A percentile compares a stretch with the other conserved stretches of the same genome.
These are phyloP conservation scores for Exaiptasia diaphana DNA, from an alignment of 64 coral and sea anemone species.

Conservation along the genomic window DNA sequence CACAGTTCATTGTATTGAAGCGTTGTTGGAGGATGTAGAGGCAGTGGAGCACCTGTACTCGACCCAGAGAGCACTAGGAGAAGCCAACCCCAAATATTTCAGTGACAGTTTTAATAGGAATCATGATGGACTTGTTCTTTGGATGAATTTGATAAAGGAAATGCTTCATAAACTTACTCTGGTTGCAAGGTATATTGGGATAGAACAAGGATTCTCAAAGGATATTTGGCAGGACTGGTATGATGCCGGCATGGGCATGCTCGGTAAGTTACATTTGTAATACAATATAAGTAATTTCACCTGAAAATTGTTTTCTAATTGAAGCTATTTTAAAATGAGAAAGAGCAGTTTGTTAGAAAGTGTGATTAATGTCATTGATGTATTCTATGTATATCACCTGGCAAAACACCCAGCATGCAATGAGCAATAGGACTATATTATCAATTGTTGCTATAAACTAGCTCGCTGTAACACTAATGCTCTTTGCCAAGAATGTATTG, in stretches of 20 bases:
- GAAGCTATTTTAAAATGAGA: too few species aligned
- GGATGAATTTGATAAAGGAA: conserved; percentile 87
- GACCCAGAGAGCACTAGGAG: conserved; percentile 55
- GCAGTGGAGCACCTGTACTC: conserved; percentile 81
- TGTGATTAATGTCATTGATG: too few species aligned
- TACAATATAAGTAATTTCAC: not conserved
- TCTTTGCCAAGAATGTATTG: too few species aligned
- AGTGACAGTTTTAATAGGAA: conserved; percentile 68
- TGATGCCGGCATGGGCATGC: conserved; percentile 59
- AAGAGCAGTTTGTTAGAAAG: too few species aligned
- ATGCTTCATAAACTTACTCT: conserved; percentile 77
- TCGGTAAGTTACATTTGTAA: not conserved
- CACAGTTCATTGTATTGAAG: too few species aligned
- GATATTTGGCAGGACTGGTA: conserved; percentile 71
- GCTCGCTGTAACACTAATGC: too few species aligned
- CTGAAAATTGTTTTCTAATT: not conserved
- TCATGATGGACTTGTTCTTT: conserved; percentile 70
- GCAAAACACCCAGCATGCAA: too few species aligned
- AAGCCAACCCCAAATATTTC: conserved; percentile 63
- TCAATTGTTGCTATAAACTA: too few species aligned
- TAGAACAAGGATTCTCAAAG: conserved; percentile 25
- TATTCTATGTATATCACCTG: too few species aligned
- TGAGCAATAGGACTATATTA: too few species aligned
- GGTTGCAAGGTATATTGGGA: conserved; percentile 72
- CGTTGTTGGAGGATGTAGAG: conserved; percentile 69